phyloP scores from a whole-genome alignment of 2,888 invertebrate species.

The Adineta ricciae region DNA sequence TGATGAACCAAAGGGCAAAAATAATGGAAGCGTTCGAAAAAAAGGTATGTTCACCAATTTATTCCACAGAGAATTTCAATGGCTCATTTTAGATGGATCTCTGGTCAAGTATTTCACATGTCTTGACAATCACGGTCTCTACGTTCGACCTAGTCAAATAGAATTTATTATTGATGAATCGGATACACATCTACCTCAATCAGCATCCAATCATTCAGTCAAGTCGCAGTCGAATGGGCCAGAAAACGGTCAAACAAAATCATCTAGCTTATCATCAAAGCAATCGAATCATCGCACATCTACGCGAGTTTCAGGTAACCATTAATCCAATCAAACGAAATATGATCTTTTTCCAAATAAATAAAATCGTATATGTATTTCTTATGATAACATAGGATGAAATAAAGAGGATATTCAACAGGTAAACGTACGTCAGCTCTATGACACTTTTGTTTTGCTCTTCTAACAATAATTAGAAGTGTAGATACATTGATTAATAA shows the following conservation, averaged over 20 bases:
- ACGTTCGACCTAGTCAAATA: conserved; percentile 79
- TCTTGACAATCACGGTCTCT: conserved; percentile 81
- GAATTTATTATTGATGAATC: neutral
- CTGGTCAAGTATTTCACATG: conserved; percentile 75
- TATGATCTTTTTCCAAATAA: too few species aligned
- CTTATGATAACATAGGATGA: neutral
- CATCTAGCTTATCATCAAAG: neutral
- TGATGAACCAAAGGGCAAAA: conserved; percentile 88
- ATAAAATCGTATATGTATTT: neutral
- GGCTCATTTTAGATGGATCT: neutral
- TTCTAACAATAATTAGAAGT: neutral
- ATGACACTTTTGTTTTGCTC: neutral
- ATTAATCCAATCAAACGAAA: neutral
- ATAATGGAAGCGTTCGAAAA: conserved; percentile 80
- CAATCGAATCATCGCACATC: neutral
- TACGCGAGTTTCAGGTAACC: neutral
- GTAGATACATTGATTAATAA: neutral
- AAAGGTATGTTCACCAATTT: neutral
- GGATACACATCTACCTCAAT: neutral
- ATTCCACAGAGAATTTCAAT: too few species aligned
- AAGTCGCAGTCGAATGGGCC: neutral
- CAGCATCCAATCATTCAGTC: neutral
- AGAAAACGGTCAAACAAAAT: conserved; percentile 16
- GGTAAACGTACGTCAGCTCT: neutral
- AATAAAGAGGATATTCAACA: neutral